Conservation (phyloP, 2,113 vertebrate species). For the Noturus placidus region DNA sequence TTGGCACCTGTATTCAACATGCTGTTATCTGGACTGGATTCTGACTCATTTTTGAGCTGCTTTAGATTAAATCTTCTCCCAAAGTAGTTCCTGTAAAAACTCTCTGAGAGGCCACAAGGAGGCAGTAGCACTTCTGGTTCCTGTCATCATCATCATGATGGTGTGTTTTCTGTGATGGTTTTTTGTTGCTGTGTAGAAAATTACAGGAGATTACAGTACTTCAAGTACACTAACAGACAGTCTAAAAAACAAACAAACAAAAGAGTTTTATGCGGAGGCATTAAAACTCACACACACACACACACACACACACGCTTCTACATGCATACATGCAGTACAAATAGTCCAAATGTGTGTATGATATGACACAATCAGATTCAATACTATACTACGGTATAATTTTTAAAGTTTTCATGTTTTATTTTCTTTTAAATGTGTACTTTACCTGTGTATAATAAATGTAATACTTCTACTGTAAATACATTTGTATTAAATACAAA, state of each 20-base stretch:
- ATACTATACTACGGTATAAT: not conserved
- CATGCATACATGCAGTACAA: not conserved
- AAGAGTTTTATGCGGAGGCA: not conserved
- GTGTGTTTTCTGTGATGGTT: not conserved
- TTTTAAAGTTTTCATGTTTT: not conserved
- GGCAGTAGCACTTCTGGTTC: not conserved
- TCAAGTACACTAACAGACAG: not conserved
- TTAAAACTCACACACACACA: not conserved
- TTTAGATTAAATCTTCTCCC: not conserved
- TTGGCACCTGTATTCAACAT: not conserved
- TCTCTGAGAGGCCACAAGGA: slow-evolving; percentile 1
- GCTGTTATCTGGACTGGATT: not conserved
- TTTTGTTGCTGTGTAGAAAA: not conserved
- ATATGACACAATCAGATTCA: not conserved
- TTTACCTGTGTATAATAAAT: not conserved
- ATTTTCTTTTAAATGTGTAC: not conserved
- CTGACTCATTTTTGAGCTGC: not conserved
- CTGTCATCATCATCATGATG: not conserved
- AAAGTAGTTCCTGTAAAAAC: not conserved
- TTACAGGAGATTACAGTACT: not conserved
- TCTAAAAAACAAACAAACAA: not conserved
- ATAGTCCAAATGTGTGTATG: not conserved
- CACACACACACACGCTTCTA: not conserved
- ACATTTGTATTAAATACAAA: too few relatives aligned
- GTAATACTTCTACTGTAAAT: too few relatives aligned